Conservation (phyloP, 2,888 invertebrate species). For the Stenichneumon culpator region DNA sequence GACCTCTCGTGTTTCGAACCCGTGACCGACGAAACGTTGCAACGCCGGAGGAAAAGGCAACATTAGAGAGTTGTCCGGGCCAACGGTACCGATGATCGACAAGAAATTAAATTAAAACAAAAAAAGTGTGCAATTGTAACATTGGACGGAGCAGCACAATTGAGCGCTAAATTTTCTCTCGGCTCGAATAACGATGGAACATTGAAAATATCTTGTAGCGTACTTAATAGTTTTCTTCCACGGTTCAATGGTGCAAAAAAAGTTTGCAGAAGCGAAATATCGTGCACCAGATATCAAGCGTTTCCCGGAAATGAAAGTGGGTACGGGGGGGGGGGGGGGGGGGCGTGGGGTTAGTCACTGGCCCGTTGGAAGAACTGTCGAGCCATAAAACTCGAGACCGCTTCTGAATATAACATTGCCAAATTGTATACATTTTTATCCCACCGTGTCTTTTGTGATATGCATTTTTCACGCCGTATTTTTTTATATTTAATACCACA, state of each 20-base stretch:
- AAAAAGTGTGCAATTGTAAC: background rate
- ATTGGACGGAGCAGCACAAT: background rate
- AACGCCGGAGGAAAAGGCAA: too few species aligned
- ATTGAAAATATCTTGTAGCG: background rate
- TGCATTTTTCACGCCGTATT: background rate
- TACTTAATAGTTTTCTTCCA: background rate
- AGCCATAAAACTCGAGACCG: background rate
- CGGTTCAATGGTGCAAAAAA: constrained; percentile 3
- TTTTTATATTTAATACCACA: background rate
- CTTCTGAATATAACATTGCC: background rate
- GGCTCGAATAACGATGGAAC: background rate
- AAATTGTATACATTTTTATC: background rate
- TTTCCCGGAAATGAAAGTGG: constrained; percentile 53
- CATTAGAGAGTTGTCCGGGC: too few species aligned
- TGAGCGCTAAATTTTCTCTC: background rate
- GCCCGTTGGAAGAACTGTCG: constrained; percentile 6
- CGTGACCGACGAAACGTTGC: too few species aligned
- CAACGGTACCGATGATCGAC: too few species aligned
- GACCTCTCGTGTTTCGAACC: too few species aligned
- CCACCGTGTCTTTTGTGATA: background rate
- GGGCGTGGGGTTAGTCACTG: background rate
- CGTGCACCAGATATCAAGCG: constrained; percentile 19
- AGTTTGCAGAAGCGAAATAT: constrained; percentile 30
- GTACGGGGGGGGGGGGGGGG: background rate
- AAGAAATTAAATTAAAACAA: background rate